Conservation (phyloP, 2,888 invertebrate genomes). For the Amiota communis region DNA sequence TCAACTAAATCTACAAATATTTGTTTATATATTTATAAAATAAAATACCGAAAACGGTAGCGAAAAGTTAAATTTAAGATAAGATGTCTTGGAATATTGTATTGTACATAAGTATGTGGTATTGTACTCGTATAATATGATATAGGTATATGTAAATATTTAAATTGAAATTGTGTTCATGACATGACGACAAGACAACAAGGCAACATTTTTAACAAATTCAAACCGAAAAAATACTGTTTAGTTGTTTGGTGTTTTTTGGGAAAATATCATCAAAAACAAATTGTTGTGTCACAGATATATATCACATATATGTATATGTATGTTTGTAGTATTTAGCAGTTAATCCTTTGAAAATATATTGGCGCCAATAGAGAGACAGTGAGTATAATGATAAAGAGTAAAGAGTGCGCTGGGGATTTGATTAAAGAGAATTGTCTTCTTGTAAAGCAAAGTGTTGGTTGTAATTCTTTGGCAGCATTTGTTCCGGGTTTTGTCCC, state of each 20-base stretch:
- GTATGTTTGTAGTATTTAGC: not conserved
- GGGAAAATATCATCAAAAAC: no score
- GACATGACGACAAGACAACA: constrained; percentile 40
- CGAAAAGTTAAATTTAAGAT: constrained; percentile 54
- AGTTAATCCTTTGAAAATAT: constrained; percentile 20
- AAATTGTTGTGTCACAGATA: not conserved
- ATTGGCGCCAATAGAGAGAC: constrained; percentile 10
- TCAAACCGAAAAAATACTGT: constrained; percentile 31
- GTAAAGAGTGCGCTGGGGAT: not conserved
- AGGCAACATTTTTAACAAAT: constrained; percentile 36
- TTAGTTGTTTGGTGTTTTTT: no score
- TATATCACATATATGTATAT: constrained; percentile 5
- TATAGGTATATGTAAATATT: constrained; percentile 55
- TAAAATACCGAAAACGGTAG: constrained; percentile 50
- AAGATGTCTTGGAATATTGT: not conserved
- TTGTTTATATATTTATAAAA: not conserved
- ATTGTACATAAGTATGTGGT: constrained; percentile 29
- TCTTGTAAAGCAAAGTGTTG: not conserved
- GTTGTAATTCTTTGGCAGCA: constrained; percentile 1
- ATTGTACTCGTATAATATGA: not conserved
- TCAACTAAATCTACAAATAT: no score
- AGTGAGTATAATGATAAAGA: not conserved
- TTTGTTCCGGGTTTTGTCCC: constrained; percentile 27
- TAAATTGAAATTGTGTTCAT: constrained; percentile 46
- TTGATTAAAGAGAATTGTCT: constrained; percentile 9